phyloP scores from a whole-genome alignment of 2,113 vertebrate species.

The Hyaena hyaena region DNA sequence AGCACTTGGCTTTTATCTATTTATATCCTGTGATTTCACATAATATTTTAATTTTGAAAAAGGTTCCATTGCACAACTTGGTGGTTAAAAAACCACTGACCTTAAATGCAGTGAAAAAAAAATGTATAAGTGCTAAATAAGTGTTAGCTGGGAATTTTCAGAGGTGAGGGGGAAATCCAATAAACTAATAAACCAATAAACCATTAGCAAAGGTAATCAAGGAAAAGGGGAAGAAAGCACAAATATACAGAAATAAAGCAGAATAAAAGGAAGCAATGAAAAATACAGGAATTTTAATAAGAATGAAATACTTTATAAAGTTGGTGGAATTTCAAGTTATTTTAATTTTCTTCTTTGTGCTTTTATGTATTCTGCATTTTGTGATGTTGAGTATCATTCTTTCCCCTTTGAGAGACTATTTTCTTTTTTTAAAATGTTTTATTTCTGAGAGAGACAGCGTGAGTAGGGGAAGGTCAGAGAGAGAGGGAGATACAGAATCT shows the following conservation, averaged over 20 bases:
- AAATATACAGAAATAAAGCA: slow-evolving; percentile 25
- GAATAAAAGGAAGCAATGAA: not conserved
- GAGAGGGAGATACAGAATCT: too few relatives aligned
- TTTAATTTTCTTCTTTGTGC: not conserved
- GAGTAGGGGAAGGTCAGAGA: too few relatives aligned
- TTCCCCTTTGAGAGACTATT: not conserved
- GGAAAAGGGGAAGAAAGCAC: not conserved
- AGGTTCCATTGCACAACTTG: not conserved
- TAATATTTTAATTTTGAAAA: not conserved
- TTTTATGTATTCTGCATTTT: not conserved
- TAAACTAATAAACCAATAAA: not conserved
- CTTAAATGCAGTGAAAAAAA: not conserved
- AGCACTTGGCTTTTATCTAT: not conserved
- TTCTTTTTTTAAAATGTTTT: not conserved
- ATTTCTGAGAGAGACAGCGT: too few relatives aligned
- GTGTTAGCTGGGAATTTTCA: not conserved
- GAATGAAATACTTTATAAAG: not conserved
- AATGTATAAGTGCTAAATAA: not conserved
- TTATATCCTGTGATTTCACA: slow-evolving; percentile 2
- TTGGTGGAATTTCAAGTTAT: not conserved
- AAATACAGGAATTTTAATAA: not conserved
- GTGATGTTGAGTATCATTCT: not conserved
- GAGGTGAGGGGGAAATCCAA: not conserved
- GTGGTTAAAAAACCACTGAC: slow-evolving; percentile 27
- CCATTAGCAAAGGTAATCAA: not conserved